A percentile compares a stretch with the other conserved stretches of the same genome.
phyloP scores from a whole-genome alignment of 2,113 vertebrate genomes.

The Malaclemys terrapin region DNA sequence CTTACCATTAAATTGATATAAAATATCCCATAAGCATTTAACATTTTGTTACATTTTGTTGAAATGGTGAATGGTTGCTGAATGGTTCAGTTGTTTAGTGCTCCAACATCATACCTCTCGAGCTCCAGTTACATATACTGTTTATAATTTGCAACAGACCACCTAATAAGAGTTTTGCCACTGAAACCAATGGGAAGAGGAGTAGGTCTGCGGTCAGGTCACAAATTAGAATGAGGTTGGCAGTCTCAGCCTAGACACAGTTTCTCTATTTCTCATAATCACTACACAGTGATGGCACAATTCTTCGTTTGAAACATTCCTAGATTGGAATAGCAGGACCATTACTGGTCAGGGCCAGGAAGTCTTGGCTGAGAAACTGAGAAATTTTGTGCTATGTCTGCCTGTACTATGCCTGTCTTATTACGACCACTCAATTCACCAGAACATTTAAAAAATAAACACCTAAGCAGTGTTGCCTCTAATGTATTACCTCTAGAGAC shows the following conservation, averaged over 20 bases:
- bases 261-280: background rate
- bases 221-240: constrained; percentile 23
- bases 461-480: background rate
- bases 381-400: background rate
- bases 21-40: background rate
- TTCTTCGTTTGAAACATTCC: background rate
- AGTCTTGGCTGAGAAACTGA: background rate
- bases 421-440: background rate
- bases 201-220: background rate
- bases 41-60: background rate
- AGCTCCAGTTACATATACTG: background rate
- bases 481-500: background rate
- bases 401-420: background rate
- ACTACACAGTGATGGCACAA: background rate
- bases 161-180: constrained; percentile 4
- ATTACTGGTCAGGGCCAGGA: background rate
- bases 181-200: background rate
- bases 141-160: background rate
- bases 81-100: background rate
- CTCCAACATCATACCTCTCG: background rate
- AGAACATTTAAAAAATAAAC: background rate
- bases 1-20: background rate
- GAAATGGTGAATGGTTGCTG: background rate
- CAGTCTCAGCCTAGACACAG: background rate
- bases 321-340: background rate